phyloP scores from a whole-genome alignment of 2,113 vertebrate species.

The Myrmophylax atrothorax region DNA sequence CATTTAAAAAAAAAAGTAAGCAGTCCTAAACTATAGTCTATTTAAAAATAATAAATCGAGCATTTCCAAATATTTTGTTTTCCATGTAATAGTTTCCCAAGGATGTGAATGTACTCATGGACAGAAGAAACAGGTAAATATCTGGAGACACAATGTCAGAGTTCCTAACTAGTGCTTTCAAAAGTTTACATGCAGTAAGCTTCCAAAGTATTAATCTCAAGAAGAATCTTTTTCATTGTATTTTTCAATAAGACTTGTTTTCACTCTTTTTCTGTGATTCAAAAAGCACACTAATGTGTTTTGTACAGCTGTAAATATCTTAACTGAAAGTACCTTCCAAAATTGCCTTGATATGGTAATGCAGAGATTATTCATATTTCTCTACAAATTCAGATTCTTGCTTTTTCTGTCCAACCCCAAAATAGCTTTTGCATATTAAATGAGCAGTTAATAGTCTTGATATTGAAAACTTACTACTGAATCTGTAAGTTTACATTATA shows the following conservation, averaged over 20 bases:
- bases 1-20: background rate
- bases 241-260: constrained; percentile 7
- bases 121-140: background rate
- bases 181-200: background rate
- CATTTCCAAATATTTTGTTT: background rate
- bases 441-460: background rate
- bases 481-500: background rate
- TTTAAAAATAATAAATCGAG: background rate
- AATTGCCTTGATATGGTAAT: background rate
- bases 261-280: background rate
- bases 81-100: background rate
- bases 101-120: background rate
- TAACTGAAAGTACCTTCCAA: background rate
- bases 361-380: background rate
- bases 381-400: background rate
- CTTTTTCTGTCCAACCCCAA: background rate
- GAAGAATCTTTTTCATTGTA: background rate
- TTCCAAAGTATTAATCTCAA: background rate
- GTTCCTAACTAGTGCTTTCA: background rate
- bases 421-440: background rate
- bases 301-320: background rate
- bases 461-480: background rate
- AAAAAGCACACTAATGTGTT: background rate
- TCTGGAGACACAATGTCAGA: background rate
- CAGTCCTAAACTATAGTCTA: rapidly evolving